Evolutionary conservation across 2,113 vertebrate genomes (phyloP), one percentile per base, ranked within the genome.

Genomic region (Sinocyclocheilus anophthalmus): DNA sequence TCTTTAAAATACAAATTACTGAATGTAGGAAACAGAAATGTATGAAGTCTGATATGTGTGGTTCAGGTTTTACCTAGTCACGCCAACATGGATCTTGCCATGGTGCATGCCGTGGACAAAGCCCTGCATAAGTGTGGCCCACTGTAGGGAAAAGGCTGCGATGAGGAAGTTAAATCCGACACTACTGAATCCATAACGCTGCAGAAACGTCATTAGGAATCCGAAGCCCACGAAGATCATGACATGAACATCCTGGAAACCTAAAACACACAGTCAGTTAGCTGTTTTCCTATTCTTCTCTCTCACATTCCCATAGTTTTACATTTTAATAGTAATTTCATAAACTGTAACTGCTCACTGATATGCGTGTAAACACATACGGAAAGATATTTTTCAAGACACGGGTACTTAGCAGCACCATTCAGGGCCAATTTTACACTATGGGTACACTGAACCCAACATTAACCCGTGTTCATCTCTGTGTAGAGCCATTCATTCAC

Each of bases 221-320:
- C 97, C 97, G 0, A 99, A 98, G 50, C 97, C 97, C 0, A 98
- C 91, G 86, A 99, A 97, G 91, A 96, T 93, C 93, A 97, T 98
- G 89, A 95, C 90, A 0, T 97, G 96, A 22, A 96, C 96, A 11
- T 97, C 96, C 91, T 95, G 94, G 92, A 96, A 97, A 88, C 96
- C 98, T 99, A 93, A 33, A 78, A 1, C 63, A 42, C 24, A 83
- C 16, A 81, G 67, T 39, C 50, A 24, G 67, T 57, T 33, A 73
- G 50, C 20, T 0, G 4, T 72, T 72, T 55, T 33, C 1, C 16
- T 16, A 22, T 69, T 50, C 1, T 82, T 69, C 20, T 22, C 4
- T 2, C 4, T 78, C 26, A 6, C 4, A 6, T 37, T 78, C 26
- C 26, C 30, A 48, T 3, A 75, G 30, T 11, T 82, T 85, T 48